These are phyloP conservation scores for Rhopalosiphum maidis DNA, from an alignment of 1,140 invertebrate species.

Conservation along the genomic window DNA sequence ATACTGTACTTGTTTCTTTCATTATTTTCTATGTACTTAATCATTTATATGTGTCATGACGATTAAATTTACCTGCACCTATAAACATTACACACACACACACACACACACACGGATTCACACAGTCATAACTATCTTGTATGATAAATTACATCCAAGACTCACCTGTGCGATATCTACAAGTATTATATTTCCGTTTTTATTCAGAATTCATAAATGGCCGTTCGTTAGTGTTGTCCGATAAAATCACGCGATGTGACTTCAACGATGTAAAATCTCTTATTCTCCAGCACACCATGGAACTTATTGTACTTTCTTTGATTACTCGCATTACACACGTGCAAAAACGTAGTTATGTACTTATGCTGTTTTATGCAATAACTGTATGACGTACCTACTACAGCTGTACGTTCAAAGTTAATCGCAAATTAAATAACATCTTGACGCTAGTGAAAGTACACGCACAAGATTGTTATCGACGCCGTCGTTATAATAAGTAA, in stretches of 20 bases:
- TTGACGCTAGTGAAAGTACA: constrained; percentile 3
- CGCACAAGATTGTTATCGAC: not conserved
- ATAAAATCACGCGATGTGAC: not conserved
- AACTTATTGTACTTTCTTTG: constrained; percentile 15
- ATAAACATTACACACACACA: no score
- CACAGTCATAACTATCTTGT: not conserved
- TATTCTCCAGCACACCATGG: not conserved
- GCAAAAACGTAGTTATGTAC: not conserved
- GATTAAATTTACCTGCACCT: not conserved
- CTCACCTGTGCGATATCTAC: no score
- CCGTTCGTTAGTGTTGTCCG: not conserved
- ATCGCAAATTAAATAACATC: not conserved
- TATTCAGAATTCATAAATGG: not conserved
- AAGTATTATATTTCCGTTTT: not conserved
- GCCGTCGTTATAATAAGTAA: not conserved
- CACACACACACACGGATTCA: not conserved
- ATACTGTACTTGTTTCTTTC: not conserved
- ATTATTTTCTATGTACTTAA: not conserved
- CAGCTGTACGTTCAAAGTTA: not conserved
- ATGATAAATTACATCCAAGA: not conserved
- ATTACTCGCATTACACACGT: no score
- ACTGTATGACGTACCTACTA: not conserved
- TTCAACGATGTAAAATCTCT: not conserved
- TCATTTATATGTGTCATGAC: not conserved
- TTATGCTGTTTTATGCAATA: not conserved